phyloP scores from a whole-genome alignment of 2,797 vertebrate species.

The Molossus alvarezi region DNA sequence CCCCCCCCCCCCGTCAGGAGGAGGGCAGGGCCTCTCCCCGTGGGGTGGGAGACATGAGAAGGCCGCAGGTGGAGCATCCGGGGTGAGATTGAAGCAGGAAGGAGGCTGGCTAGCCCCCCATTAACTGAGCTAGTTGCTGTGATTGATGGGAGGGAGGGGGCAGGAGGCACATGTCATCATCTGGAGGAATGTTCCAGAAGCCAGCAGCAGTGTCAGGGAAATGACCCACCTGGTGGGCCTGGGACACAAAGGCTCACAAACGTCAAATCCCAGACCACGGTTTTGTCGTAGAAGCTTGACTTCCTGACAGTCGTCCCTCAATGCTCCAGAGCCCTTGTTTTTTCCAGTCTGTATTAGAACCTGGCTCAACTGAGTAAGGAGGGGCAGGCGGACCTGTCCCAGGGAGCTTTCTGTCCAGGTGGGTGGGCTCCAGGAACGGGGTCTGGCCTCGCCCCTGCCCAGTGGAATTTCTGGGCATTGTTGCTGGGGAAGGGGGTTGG shows the following conservation, averaged over 20 bases:
- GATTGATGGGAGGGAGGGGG: neutral
- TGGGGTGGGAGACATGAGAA: fast-evolving
- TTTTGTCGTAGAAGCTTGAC: neutral
- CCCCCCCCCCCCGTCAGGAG: neutral
- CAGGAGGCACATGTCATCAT: too few relatives aligned
- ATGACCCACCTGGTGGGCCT: neutral
- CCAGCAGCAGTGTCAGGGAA: fast-evolving
- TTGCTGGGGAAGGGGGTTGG: neutral
- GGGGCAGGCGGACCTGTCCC: neutral
- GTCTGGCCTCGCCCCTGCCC: neutral
- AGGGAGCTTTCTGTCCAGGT: neutral
- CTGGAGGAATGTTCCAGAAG: neutral
- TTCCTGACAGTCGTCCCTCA: neutral
- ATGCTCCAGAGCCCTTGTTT: neutral
- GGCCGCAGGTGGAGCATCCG: fast-evolving
- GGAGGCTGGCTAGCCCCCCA: too few relatives aligned
- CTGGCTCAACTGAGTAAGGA: neutral
- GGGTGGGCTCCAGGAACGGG: fast-evolving
- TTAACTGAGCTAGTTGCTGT: neutral
- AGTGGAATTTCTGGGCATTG: neutral
- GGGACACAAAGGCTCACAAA: neutral
- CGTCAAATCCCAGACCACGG: fast-evolving
- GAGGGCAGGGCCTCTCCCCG: neutral
- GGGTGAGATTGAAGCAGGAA: neutral
- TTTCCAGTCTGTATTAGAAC: neutral